Evolutionary conservation across 2,888 invertebrate species (phyloP), one percentile per base, ranked within the genome.

Genomic region (Patella caerulea): DNA sequence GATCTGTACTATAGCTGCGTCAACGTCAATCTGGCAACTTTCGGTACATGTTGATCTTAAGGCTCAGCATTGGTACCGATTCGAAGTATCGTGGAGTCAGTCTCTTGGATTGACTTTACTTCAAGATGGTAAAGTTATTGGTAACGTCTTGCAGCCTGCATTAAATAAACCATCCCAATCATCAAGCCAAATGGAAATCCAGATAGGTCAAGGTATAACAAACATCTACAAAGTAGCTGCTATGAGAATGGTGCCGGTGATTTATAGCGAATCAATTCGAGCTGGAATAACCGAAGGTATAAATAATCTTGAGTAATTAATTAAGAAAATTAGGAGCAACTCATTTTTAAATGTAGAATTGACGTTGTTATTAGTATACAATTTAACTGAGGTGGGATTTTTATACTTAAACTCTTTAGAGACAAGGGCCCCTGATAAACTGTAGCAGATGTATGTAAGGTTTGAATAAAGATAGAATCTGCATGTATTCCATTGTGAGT

Each of bases 41-140:
- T 54, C 53, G 15, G 80, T 81, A 4, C 59, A 74, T 0, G 81
- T 84, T 71, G 73, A 29, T 0, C 79, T 86, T 17, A 79, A 79
- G 0, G 17, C 83, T n/a, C 77, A 84, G 29, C 56, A 75, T 0
- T 87, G 87, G 87, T 83, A 87, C 65, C 81, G 83, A 56, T 78
- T 86, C 19, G 84, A 85, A 71, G 76, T 87, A 11, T 84, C 87
- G 7, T 87, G 86, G 86, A 84, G 82, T 55, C 76, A 78, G 34
- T 77, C 79, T 45, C 78, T 85, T 3, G 87, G 87, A 11, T 71
- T 83, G 17, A 82, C 82, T 59, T 74, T 87, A 11, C 71, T 82
- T 1, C 78, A 83, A 12, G 81, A 86, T 73, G 83, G 83, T 15
- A 74, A 80, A 55, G 55, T 84, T 0, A 78, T 85, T 11, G 86